Conservation (phyloP, 2,888 invertebrate species). For the Polydrusus tereticollis region DNA sequence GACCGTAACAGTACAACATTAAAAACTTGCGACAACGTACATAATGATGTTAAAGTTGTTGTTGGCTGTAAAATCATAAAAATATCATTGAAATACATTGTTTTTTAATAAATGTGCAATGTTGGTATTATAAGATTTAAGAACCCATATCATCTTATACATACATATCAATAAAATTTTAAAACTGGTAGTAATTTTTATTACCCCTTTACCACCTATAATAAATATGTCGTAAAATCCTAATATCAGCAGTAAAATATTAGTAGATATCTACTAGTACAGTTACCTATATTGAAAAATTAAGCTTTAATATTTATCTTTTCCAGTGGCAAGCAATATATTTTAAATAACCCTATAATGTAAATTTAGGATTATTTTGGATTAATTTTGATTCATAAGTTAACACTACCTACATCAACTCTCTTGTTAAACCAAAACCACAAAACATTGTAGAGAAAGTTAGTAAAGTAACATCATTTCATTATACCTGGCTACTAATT, state of each 20-base stretch:
- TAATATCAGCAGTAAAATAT: not conserved
- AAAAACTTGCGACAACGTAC: no score
- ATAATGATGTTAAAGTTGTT: no score
- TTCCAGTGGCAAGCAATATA: not conserved
- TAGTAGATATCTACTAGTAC: not conserved
- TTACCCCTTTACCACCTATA: not conserved
- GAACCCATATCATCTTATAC: not conserved
- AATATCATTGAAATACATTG: not conserved
- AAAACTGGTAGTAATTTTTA: constrained; percentile 10
- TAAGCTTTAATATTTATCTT: not conserved
- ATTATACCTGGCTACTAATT: no score
- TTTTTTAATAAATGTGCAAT: not conserved
- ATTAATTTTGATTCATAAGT: no score
- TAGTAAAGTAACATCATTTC: no score
- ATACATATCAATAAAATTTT: constrained; percentile 5
- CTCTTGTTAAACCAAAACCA: no score
- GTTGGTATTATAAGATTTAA: not conserved
- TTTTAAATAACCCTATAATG: not conserved
- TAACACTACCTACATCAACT: no score
- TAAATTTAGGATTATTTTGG: not conserved
- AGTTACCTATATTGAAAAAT: not conserved
- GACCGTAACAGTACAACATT: not conserved
- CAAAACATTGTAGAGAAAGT: no score
- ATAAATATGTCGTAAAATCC: not conserved
- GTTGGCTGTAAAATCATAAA: no score